Evolutionary conservation across 1,140 invertebrate species (phyloP).

Genomic region (Rhagoletis zephyria): DNA sequence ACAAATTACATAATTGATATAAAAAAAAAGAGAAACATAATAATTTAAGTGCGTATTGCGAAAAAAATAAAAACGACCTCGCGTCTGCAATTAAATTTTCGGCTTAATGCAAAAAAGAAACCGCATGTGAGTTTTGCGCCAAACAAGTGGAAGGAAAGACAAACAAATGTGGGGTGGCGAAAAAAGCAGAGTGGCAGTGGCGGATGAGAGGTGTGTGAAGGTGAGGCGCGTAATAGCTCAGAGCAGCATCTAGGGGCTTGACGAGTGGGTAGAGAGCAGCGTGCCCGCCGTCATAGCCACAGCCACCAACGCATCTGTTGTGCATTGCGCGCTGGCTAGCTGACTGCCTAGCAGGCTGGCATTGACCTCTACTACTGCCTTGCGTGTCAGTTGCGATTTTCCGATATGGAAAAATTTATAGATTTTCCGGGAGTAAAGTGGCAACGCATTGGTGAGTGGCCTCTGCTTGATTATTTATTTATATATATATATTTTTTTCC

Average conservation of each 20-base stretch:
- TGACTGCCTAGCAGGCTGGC: neutral
- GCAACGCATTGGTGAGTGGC: neutral
- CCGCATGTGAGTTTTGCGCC: constrained; percentile 29
- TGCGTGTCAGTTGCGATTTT: constrained; percentile 26
- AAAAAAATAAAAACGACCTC: neutral
- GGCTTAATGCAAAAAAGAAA: neutral
- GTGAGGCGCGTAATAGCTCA: neutral
- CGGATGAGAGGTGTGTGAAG: neutral
- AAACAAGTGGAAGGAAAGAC: neutral
- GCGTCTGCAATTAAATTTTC: constrained; percentile 5
- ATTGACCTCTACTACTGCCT: constrained; percentile 1
- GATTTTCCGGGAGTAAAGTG: neutral
- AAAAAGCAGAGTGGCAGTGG: neutral
- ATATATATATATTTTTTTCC: neutral
- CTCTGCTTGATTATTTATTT: neutral
- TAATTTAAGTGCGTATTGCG: neutral
- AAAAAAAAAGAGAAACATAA: neutral
- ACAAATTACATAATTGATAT: neutral
- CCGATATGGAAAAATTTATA: constrained; percentile 6
- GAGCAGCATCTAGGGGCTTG: neutral
- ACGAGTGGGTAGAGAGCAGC: neutral
- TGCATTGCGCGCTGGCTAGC: neutral
- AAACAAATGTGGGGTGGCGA: neutral
- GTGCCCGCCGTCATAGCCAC: neutral
- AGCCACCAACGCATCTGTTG: neutral